Base-by-base conservation (phyloP, 2,888 invertebrate genomes). In the Stenodera caucasica region DNA sequence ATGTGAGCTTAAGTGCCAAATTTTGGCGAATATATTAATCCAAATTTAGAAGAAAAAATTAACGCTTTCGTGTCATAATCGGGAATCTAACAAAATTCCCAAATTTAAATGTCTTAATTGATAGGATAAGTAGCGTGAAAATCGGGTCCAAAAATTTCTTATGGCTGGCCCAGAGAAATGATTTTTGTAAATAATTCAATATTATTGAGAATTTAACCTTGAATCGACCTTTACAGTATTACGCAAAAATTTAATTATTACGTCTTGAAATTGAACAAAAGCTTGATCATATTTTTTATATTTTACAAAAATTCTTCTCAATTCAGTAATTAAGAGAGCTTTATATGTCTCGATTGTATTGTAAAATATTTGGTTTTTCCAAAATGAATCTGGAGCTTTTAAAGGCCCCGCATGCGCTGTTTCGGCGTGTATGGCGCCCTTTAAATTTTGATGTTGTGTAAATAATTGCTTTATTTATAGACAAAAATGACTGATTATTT, bases 401-500 rank as follows among this genome's bases (percentile, higher is more conserved):
- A 40, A 40, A 40, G 18, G 2, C 26, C 5, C 5, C 2, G n/a
- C n/a, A n/a, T n/a, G n/a, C n/a, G n/a, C n/a, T n/a, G 26, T 4
- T 26, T 26, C 5, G 26, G 26, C 5, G 26, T 26, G 26, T 26
- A 5, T 5, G 26, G 26, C 26, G 26, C 26, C 40, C 2, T 40
- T 18, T 40, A 40, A 18, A 40, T 18, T 40, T 18, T 21, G 40
- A 40, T 40, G 40, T 40, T 40, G 40, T 40, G 21, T 21, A 40
- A 40, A 40, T 40, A 40, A 40, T 40, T 40, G 40, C 18, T 40
- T 40, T 18, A 40, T 40, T 40, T 40, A 9, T 40, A 11, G 11
- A 32, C 32, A 51, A 29, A 18, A 55, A 49, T 29, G 55, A 60
- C 59, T 64, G 64, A 68, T 68, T 68, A 65, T 72, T 71, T 70